These are phyloP conservation scores for Anarrhichthys ocellatus DNA, from an alignment of 2,113 vertebrate genomes.

Conservation along the genomic window DNA sequence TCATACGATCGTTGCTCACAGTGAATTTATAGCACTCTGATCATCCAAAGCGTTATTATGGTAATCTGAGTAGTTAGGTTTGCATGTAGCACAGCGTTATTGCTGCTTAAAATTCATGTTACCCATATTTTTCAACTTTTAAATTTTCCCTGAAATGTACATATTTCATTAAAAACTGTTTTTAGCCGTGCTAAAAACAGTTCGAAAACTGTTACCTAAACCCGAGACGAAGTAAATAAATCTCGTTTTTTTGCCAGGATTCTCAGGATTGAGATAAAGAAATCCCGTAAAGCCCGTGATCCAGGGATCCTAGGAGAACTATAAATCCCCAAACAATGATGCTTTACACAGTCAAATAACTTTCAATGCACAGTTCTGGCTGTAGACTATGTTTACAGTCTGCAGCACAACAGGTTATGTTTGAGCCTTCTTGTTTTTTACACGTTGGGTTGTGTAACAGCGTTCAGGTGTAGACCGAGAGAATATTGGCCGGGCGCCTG, in stretches of 20 bases:
- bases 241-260: not conserved
- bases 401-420: constrained; percentile 17
- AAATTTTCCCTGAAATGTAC: not conserved
- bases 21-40: not conserved
- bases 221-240: not conserved
- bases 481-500: constrained; percentile 58
- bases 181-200: too few species aligned
- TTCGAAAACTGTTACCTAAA: not conserved
- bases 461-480: constrained; percentile 67
- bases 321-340: constrained; percentile 13
- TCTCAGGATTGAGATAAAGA: not conserved
- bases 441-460: constrained; percentile 50
- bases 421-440: not conserved
- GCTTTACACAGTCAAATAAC: not conserved
- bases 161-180: not conserved
- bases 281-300: not conserved
- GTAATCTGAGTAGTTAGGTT: not conserved
- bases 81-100: not conserved
- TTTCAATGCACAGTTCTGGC: not conserved
- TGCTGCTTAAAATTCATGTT: not conserved
- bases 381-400: not conserved
- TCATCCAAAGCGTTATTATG: not conserved
- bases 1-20: not conserved
- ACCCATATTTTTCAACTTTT: not conserved
- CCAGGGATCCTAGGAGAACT: not conserved